Evolutionary conservation across 1,140 invertebrate species (phyloP).

Genomic region (Berghia stephanieae): DNA sequence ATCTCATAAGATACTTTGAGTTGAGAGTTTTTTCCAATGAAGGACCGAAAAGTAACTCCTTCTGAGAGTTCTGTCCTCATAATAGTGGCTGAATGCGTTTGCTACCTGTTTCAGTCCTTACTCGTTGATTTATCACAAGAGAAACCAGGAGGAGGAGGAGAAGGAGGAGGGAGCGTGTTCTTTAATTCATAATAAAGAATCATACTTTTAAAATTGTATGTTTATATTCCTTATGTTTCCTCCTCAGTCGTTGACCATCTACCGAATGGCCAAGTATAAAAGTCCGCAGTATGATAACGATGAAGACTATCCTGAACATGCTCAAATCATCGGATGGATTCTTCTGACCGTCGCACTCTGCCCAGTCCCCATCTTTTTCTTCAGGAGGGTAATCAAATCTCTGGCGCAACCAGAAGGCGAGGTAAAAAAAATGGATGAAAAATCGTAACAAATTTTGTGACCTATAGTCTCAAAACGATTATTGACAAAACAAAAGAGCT

Average conservation of each 20-base stretch:
- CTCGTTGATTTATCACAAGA: not conserved
- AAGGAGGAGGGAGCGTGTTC: too few species aligned
- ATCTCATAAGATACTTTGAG: too few species aligned
- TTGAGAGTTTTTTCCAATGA: too few species aligned
- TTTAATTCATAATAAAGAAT: too few species aligned
- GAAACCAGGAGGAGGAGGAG: too few species aligned
- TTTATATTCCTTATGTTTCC: not conserved
- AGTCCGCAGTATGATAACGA: conserved; percentile 38
- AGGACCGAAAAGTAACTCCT: too few species aligned
- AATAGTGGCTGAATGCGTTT: not conserved
- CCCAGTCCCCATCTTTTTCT: conserved; percentile 75
- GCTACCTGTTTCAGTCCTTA: not conserved
- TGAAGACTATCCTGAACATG: conserved; percentile 72
- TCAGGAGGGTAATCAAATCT: conserved; percentile 35
- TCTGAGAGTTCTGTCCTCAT: not conserved
- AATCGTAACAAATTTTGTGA: too few species aligned
- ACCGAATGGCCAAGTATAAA: conserved; percentile 45
- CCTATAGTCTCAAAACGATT: too few species aligned
- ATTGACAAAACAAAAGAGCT: too few species aligned
- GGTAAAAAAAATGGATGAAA: too few species aligned
- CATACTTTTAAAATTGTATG: not conserved
- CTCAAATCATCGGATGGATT: conserved; percentile 88
- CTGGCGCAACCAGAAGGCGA: not conserved
- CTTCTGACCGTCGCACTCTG: conserved; percentile 91
- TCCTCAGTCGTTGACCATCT: conserved; percentile 46